Evolutionary conservation across 2,888 invertebrate species (phyloP), one percentile per base, ranked within the genome.

Genomic region (Stegana nigrithorax): DNA sequence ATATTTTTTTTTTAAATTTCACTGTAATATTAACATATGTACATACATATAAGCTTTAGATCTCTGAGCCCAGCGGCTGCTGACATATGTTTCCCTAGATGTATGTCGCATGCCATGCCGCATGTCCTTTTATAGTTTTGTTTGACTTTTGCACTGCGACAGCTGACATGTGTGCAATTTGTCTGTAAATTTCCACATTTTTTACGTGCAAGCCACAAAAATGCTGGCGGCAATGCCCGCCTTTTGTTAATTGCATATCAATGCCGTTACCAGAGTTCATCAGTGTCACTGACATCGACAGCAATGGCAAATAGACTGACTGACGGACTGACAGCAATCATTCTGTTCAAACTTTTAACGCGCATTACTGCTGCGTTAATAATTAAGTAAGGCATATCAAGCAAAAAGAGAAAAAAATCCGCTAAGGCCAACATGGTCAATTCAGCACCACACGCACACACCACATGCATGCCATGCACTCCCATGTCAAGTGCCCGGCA

Each of bases 361-460:
- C 45, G 3, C 45, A 14, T 42, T 14, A 7, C 39, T 70, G 77
- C 73, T 73, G 72, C 75, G 75, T 75, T 76, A 75, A 75, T 75
- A 75, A 75, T 75, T 76, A 75, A 75, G 66, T 75, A n/a, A 75
- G 76, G 72, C 75, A 67, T 73, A 75, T 75, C 74, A n/a, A 55
- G 12, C 26, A 58, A 26, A 23, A 42, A 58, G 10, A 65, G 62
- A 65, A 72, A 6, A 10, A 29, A n/a, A n/a, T n/a, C n/a, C n/a
- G n/a, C n/a, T n/a, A n/a, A n/a, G n/a, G n/a, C n/a, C n/a, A n/a
- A n/a, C n/a, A 10, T 29, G 32, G n/a, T 32, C 10, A 32, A 32
- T n/a, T 32, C 32, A 5, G 32, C 32, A 14, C 36, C 5, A 36
- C 36, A 4, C 14, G 17, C 39, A 39, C 39, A 5, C 6, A 39